Base-by-base conservation (phyloP, 2,797 vertebrate genomes). In the Glossophaga mutica region DNA sequence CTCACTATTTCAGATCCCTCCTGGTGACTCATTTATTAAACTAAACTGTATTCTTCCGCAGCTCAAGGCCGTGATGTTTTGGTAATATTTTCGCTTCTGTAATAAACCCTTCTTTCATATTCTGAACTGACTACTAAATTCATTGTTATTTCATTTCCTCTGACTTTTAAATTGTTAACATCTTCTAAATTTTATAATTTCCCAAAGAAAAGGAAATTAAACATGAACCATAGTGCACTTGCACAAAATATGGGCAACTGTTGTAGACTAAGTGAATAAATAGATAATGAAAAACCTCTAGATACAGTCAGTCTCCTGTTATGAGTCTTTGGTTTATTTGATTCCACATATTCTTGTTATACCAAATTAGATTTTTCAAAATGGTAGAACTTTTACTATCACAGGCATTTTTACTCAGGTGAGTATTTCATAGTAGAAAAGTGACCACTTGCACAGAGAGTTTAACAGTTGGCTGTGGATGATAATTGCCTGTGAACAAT, bases 161-260 rank as follows among this genome's bases (percentile, higher is more conserved):
- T 92, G 88, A 83, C 74, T 97, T 98, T 95, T 59, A 91, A 97
- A 83, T 78, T 91, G 88, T 95, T 90, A 90, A 71, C 6, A 24
- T 96, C 91, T 95, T 74, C 70, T 97, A 96, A 93, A 96, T 95
- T 87, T 97, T 96, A 95, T 97, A 77, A 82, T 44, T 97, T 84
- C 42, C 73, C 42, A 94, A 65, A 96, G 68, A 92, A 85, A 94
- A 92, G 86, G 95, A 98, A 98, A 97, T 98, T 94, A 97, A 98
- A 94, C 74, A 92, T 97, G 87, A 97, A 76, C 90, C 83, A 84
- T 24, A 62, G 62, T 71, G 57, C n/a, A 46, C 29, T 96, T 98
- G 37, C 88, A 62, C 44, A 96, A 84, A 83, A 96, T 91, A 70
- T 11, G 9, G 62, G 5, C n/a, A 95, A 87, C 8, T 96, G 2